Conservation (phyloP, 92 coral and sea anemone genomes). For the Chrysogorgia sp. region DNA sequence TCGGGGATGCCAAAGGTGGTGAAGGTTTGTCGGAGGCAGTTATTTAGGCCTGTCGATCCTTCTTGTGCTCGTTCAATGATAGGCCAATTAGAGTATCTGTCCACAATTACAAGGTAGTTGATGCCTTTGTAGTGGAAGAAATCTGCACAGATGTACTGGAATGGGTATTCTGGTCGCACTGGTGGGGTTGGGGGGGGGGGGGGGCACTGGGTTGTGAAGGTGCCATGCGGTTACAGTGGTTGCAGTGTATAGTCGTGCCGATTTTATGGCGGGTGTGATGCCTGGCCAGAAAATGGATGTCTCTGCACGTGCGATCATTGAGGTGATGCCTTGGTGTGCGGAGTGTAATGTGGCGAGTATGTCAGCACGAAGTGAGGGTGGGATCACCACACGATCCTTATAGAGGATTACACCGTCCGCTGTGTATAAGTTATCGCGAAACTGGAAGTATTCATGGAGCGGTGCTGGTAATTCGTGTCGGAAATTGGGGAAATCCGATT, state of each 20-base stretch:
- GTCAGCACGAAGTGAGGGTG: conserved; percentile 9
- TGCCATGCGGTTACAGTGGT: conserved; percentile 26
- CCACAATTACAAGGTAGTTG: conserved; percentile 26
- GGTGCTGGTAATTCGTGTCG: conserved; percentile 53
- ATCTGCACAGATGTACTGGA: conserved; percentile 67
- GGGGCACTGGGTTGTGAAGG: no score
- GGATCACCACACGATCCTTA: conserved; percentile 51
- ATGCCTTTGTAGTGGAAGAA: conserved; percentile 55
- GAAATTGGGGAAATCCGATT: conserved; percentile 16
- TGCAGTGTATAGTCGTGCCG: neutral
- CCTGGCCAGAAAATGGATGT: conserved; percentile 3
- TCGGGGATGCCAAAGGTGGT: conserved; percentile 44
- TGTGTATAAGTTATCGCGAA: conserved; percentile 16
- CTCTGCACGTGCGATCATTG: no score
- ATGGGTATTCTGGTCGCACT: conserved; percentile 35
- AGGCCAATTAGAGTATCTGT: conserved; percentile 14
- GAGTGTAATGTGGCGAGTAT: no score
- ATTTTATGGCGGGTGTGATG: conserved; percentile 26
- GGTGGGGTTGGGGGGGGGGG: conserved; percentile 36
- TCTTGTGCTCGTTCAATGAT: conserved; percentile 21
- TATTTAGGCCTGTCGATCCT: conserved; percentile 31
- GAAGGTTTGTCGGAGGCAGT: conserved; percentile 44
- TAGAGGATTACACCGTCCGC: conserved; percentile 13
- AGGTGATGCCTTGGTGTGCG: no score
- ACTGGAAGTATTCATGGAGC: conserved; percentile 16